These are phyloP conservation scores for Myrmecobius fasciatus DNA, from an alignment of 2,113 vertebrate genomes.

Conservation along the genomic window DNA sequence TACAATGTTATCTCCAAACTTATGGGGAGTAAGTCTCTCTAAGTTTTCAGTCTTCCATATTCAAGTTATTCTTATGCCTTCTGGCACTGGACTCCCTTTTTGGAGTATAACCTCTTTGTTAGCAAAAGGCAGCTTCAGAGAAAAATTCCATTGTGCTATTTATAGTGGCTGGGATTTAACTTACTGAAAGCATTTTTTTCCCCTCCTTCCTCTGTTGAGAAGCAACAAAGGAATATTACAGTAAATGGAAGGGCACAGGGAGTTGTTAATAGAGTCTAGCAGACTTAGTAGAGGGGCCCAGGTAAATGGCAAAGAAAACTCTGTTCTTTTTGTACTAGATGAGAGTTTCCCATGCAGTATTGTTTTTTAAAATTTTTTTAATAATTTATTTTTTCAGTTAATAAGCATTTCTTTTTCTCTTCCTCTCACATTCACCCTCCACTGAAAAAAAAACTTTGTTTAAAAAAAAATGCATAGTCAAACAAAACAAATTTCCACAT, in stretches of 20 bases:
- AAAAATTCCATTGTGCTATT: conserved; percentile 84
- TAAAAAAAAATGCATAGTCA: background rate
- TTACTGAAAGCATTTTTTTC: conserved; percentile 76
- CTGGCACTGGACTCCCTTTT: conserved; percentile 40
- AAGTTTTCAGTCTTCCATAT: conserved; percentile 1
- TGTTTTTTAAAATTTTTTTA: background rate
- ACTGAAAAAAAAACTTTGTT: background rate
- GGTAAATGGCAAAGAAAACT: conserved; percentile 38
- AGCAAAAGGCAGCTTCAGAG: conserved; percentile 70
- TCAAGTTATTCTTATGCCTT: background rate
- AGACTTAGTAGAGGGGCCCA: conserved; percentile 51
- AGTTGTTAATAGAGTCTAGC: conserved; percentile 8
- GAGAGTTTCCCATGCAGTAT: background rate
- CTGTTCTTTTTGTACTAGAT: conserved; percentile 3
- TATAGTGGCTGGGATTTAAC: conserved; percentile 81
- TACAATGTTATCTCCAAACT: conserved; percentile 15
- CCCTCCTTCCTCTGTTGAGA: conserved; percentile 58
- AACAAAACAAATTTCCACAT: background rate
- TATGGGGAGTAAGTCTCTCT: conserved; percentile 31
- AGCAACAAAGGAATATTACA: conserved; percentile 55
- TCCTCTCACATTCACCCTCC: background rate
- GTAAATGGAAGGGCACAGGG: background rate
- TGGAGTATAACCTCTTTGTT: conserved; percentile 67
- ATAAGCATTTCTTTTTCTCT: background rate
- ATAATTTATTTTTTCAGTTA: background rate